A percentile compares a stretch with the other conserved stretches of the same genome.
Conservation (phyloP, 1,140 invertebrate species). For the Magallana angulata region DNA sequence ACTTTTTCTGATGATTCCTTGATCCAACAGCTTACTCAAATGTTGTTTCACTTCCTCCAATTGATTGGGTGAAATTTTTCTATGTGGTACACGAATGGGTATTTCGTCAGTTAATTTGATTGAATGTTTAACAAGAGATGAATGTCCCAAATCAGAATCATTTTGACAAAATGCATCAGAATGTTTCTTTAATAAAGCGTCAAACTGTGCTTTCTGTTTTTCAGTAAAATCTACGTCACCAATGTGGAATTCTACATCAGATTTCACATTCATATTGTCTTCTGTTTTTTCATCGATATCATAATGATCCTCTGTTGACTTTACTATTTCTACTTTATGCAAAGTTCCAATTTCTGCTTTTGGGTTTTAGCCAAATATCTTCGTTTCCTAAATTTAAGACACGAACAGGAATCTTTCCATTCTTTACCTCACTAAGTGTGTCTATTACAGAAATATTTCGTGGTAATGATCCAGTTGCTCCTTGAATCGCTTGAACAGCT, state of each 20-base stretch:
- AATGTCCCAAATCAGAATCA: no score
- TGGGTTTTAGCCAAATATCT: neutral
- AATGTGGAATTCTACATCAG: no score
- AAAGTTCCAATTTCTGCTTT: conserved; percentile 44
- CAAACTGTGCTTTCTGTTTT: no score
- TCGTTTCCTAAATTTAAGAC: conserved; percentile 45
- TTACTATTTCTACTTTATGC: conserved; percentile 27
- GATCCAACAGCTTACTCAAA: conserved; percentile 43
- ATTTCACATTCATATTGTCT: neutral
- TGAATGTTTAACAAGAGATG: neutral
- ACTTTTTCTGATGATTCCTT: neutral
- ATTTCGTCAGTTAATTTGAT: conserved; percentile 47
- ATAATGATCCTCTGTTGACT: neutral
- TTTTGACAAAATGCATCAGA: no score
- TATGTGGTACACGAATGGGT: conserved; percentile 49
- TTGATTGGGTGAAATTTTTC: conserved; percentile 55
- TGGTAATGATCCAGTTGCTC: no score
- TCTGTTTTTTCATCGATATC: neutral
- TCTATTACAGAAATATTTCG: neutral
- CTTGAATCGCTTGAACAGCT: no score
- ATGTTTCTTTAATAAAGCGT: no score
- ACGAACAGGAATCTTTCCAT: conserved; percentile 43
- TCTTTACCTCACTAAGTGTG: neutral
- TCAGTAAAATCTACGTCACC: no score
- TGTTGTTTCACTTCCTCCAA: conserved; percentile 53